Conservation (phyloP, 2,888 invertebrate genomes). For the Ptilodon capucinus region DNA sequence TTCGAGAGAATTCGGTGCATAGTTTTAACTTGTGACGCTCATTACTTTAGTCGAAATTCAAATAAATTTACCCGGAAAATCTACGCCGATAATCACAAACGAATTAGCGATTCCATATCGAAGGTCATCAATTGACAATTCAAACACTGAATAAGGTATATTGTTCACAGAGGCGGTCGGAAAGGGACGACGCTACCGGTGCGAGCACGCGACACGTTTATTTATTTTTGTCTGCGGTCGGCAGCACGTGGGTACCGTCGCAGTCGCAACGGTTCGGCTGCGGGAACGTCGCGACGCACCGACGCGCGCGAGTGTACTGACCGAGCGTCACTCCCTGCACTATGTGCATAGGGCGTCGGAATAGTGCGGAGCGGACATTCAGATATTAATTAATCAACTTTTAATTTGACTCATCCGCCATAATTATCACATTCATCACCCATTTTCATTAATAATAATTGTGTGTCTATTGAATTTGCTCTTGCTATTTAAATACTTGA, state of each 20-base stretch:
- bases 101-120: background rate
- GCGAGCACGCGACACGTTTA: constrained; percentile 38
- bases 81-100: no score
- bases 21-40: background rate
- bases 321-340: constrained; percentile 62
- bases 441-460: no score
- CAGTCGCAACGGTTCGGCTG: constrained; percentile 24
- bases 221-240: constrained; percentile 52
- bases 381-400: background rate
- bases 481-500: no score
- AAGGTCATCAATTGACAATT: background rate
- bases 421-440: no score
- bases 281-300: constrained; percentile 60
- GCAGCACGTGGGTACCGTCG: constrained; percentile 64
- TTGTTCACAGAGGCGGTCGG: background rate
- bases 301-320: constrained; percentile 77
- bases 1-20: background rate
- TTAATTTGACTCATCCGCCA: no score
- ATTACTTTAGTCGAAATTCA: no score
- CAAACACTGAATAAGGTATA: background rate
- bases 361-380: constrained; percentile 66
- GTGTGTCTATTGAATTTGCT: no score
- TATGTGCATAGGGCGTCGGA: constrained; percentile 63
- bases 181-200: constrained; percentile 24
- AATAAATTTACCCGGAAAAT: no score